Percentiles rank a stretch among this genome's conserved stretches.
These are phyloP conservation scores for Elysia crispata DNA, from an alignment of 2,888 invertebrate genomes.

Conservation along the genomic window DNA sequence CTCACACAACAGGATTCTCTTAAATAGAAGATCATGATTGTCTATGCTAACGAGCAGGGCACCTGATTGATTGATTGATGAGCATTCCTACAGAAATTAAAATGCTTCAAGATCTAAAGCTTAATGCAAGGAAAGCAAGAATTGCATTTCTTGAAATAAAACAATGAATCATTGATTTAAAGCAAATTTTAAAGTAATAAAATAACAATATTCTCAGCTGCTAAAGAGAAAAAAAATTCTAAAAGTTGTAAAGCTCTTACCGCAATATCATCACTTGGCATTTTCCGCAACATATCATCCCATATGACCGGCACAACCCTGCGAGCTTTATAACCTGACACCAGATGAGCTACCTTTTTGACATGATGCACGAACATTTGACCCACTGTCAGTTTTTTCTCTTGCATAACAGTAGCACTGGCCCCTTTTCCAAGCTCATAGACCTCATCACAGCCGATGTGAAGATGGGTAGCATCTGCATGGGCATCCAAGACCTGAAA, in stretches of 20 bases:
- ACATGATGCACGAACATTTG: conserved; percentile 79
- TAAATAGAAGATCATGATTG: too few species aligned
- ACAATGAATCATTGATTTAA: too few species aligned
- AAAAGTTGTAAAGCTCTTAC: conserved; percentile 40
- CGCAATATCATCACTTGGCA: conserved; percentile 79
- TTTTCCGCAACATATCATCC: conserved; percentile 87
- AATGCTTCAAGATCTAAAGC: too few species aligned
- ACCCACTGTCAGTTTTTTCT: conserved; percentile 59
- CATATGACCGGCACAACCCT: conserved; percentile 83
- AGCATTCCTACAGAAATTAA: too few species aligned
- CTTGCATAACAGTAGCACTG: conserved; percentile 63
- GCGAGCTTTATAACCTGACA: conserved; percentile 61
- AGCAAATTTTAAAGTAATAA: too few species aligned
- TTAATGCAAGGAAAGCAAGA: too few species aligned
- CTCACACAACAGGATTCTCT: too few species aligned
- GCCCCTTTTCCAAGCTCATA: conserved; percentile 55
- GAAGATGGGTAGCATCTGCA: conserved; percentile 81
- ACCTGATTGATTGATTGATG: too few species aligned
- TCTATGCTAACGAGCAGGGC: too few species aligned
- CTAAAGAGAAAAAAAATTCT: too few species aligned
- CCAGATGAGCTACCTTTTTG: conserved; percentile 64
- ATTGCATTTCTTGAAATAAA: too few species aligned
- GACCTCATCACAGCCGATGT: conserved; percentile 88
- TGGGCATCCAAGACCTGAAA: conserved; percentile 81
- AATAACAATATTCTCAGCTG: too few species aligned